phyloP scores from a whole-genome alignment of 2,797 vertebrate species.

The Prionace glauca region DNA sequence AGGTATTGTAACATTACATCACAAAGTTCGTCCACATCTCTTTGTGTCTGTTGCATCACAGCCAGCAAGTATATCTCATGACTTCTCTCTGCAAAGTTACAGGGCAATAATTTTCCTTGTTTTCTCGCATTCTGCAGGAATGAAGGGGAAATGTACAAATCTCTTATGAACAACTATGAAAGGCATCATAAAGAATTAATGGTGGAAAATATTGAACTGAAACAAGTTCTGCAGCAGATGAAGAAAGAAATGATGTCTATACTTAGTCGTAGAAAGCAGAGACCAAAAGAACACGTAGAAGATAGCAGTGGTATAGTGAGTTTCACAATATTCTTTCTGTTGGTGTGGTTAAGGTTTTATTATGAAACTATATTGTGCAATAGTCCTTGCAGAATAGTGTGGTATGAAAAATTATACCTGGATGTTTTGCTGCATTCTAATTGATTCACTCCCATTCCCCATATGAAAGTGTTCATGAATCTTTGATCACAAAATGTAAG shows the following conservation, averaged over 20 bases:
- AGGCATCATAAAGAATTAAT: conserved; percentile 75
- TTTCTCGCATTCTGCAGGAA: conserved; percentile 61
- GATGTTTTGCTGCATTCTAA: background rate
- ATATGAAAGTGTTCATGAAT: background rate
- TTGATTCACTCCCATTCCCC: too few relatives aligned
- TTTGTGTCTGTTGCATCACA: background rate
- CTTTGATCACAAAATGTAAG: background rate
- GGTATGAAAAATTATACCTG: background rate
- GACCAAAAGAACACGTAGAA: conserved; percentile 60
- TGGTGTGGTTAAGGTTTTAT: background rate
- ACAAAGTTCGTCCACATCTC: background rate
- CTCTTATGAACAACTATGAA: conserved; percentile 82
- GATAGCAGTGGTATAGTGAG: conserved; percentile 72
- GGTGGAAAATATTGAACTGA: conserved; percentile 87
- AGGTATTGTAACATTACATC: conserved; percentile 56
- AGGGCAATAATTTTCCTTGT: conserved; percentile 42
- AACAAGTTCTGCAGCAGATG: conserved; percentile 94
- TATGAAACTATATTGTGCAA: background rate
- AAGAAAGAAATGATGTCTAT: conserved; percentile 93
- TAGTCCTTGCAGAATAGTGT: background rate
- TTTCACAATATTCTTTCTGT: conserved; percentile 34
- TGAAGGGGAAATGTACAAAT: conserved; percentile 88
- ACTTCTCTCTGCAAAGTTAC: background rate
- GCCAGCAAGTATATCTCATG: background rate
- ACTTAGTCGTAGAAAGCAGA: conserved; percentile 69